phyloP scores from a whole-genome alignment of 2,113 vertebrate genomes.

The Mustelus asterias region DNA sequence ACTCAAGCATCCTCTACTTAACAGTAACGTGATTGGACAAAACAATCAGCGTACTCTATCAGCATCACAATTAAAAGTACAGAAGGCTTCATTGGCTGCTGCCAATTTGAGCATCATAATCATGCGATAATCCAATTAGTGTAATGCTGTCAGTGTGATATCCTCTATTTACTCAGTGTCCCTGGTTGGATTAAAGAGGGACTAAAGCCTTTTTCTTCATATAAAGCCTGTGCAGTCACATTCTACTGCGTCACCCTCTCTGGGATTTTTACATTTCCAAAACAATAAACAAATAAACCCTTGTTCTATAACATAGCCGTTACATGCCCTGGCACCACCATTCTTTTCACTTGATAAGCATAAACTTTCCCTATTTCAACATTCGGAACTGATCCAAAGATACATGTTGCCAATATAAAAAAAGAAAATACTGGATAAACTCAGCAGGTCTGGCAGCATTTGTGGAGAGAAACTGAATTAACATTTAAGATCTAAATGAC shows the following conservation, averaged over 20 bases:
- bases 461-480: no score
- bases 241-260: neutral
- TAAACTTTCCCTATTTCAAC: neutral
- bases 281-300: neutral
- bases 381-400: neutral
- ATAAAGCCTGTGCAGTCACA: neutral
- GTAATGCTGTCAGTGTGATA: neutral
- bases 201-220: neutral
- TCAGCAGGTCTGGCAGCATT: no score
- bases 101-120: neutral
- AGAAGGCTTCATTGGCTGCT: neutral
- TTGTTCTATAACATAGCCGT: neutral
- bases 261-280: neutral
- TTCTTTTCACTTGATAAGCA: neutral
- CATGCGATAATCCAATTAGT: constrained; percentile 1
- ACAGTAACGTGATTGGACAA: neutral
- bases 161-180: neutral
- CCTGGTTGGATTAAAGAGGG: neutral
- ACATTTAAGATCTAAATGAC: no score
- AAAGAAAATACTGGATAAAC: no score
- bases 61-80: constrained; percentile 21
- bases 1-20: neutral
- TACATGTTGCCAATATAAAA: neutral
- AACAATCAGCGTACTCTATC: neutral
- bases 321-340: neutral